Evolutionary conservation across 2,797 vertebrate genomes (phyloP).

Genomic region (Hemibagrus guttatus): DNA sequence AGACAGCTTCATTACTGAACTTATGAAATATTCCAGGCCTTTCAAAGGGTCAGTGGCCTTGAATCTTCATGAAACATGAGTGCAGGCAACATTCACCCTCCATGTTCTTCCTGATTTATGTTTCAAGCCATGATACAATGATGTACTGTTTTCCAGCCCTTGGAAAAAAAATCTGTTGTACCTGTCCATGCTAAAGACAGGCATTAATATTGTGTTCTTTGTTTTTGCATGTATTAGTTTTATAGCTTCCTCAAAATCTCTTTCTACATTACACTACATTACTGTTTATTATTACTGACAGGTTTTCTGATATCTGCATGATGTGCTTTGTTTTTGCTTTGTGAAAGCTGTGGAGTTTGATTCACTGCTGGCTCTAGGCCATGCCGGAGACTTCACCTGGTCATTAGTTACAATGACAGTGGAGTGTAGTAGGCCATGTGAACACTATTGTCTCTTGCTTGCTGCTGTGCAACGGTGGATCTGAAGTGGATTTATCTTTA

Average conservation of each 20-base stretch:
- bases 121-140: background rate
- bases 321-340: background rate
- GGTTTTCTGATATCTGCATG: background rate
- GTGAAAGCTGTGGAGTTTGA: background rate
- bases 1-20: background rate
- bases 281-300: background rate
- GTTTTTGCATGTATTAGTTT: background rate
- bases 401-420: slow-evolving; percentile 43
- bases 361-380: background rate
- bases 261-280: background rate
- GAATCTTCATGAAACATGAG: slow-evolving; percentile 17
- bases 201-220: background rate
- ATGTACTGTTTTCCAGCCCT: background rate
- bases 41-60: slow-evolving; percentile 39
- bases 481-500: slow-evolving; percentile 9
- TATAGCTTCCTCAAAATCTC: background rate
- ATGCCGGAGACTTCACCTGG: slow-evolving; percentile 12
- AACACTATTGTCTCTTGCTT: slow-evolving; percentile 26
- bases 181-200: background rate
- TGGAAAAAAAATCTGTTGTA: background rate
- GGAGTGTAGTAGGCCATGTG: slow-evolving; percentile 1
- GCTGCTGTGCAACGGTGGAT: slow-evolving; percentile 39
- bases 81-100: background rate
- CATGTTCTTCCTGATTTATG: slow-evolving; percentile 9
- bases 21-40: slow-evolving; percentile 27